Evolutionary conservation across 2,797 vertebrate species (phyloP).

Genomic region (Peromyscus attwateri): DNA sequence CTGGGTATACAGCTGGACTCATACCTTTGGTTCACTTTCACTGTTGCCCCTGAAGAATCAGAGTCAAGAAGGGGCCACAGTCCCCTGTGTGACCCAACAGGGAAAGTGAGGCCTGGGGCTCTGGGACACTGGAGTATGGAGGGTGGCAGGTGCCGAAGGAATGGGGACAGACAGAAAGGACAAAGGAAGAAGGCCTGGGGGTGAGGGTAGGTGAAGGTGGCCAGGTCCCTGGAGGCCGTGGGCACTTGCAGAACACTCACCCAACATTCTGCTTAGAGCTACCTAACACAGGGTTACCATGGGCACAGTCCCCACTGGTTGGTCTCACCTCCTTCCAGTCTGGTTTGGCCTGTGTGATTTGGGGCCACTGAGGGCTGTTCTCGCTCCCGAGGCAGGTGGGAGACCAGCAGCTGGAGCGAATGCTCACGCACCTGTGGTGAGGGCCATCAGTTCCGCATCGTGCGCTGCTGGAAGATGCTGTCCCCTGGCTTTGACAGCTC

Average conservation of each 20-base stretch:
- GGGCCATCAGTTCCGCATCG: conserved; percentile 96
- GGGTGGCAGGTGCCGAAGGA: neutral
- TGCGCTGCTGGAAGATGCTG: conserved; percentile 99
- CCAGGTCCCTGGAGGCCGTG: neutral
- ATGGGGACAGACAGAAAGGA: neutral
- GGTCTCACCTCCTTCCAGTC: neutral
- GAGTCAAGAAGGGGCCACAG: neutral
- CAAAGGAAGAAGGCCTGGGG: neutral
- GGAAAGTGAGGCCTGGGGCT: neutral
- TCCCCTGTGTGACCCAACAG: neutral
- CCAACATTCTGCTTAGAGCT: neutral
- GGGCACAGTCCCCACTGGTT: neutral
- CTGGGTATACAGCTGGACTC: neutral
- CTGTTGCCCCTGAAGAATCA: neutral
- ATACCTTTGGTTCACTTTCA: neutral
- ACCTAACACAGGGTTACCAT: neutral
- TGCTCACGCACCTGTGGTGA: conserved; percentile 97
- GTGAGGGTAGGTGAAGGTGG: neutral
- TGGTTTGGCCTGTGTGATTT: neutral
- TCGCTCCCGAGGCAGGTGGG: conserved; percentile 91
- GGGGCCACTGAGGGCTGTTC: neutral
- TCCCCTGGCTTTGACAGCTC: conserved; percentile 98
- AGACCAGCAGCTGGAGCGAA: conserved; percentile 99
- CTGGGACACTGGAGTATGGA: neutral
- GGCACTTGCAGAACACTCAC: neutral